These are phyloP conservation scores for Caerostris extrusa DNA, from an alignment of 1,140 invertebrate genomes.

Conservation along the genomic window DNA sequence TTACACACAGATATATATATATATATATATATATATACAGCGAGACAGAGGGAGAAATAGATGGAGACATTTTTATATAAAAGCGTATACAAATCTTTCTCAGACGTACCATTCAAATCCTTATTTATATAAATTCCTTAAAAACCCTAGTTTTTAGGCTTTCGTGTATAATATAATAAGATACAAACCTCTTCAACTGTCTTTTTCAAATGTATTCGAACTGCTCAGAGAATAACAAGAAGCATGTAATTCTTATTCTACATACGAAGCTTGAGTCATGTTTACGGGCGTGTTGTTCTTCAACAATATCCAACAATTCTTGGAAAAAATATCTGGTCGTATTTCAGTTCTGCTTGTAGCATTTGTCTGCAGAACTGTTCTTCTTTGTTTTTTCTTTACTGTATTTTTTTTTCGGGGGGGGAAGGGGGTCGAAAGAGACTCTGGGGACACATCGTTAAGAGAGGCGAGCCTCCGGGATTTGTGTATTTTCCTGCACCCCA, in stretches of 20 bases:
- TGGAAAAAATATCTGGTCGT: not conserved
- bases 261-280: not conserved
- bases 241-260: not conserved
- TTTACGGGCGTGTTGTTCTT: not conserved
- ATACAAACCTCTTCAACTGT: not conserved
- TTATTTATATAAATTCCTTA: too few relatives aligned
- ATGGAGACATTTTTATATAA: too few relatives aligned
- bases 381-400: not conserved
- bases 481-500: slow-evolving; percentile 24
- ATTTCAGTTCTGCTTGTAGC: slow-evolving; percentile 9
- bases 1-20: too few relatives aligned
- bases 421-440: not conserved
- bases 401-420: not conserved
- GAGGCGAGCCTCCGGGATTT: slow-evolving; percentile 21
- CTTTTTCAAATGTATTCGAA: not conserved
- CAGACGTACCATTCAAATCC: too few relatives aligned
- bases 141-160: not conserved
- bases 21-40: too few relatives aligned
- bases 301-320: not conserved
- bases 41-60: too few relatives aligned
- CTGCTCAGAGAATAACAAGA: not conserved
- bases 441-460: slow-evolving; percentile 51
- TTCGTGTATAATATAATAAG: not conserved
- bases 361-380: not conserved
- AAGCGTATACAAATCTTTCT: too few relatives aligned